These are phyloP conservation scores for Caenorhabditis sulstoni DNA, from an alignment of 2,888 invertebrate genomes.

Conservation along the genomic window DNA sequence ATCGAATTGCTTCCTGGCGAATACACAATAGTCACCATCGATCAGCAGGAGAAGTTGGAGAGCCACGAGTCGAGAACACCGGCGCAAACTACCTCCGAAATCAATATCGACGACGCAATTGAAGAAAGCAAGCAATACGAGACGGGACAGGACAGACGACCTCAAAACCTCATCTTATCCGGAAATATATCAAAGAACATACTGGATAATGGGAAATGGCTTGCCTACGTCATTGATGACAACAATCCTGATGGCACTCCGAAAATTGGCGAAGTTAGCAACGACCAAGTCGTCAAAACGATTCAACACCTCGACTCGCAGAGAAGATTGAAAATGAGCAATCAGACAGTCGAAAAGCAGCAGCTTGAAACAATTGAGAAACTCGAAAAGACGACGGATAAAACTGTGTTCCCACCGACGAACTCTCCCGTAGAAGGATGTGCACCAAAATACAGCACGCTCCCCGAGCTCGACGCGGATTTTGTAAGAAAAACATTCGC, in stretches of 20 bases:
- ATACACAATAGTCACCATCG: slow-evolving; percentile 31
- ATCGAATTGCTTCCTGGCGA: slow-evolving; percentile 36
- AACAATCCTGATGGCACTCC: slow-evolving; percentile 19
- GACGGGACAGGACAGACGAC: no score
- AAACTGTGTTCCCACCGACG: background rate
- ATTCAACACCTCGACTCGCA: slow-evolving; percentile 12
- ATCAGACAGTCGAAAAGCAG: slow-evolving; percentile 4
- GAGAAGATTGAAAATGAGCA: background rate
- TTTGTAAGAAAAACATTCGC: slow-evolving; percentile 19
- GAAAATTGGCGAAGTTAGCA: slow-evolving; percentile 37
- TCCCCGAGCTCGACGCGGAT: slow-evolving; percentile 35
- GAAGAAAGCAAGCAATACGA: background rate
- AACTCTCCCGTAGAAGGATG: background rate
- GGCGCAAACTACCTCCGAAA: background rate
- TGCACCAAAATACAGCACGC: background rate
- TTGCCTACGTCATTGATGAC: slow-evolving; percentile 39
- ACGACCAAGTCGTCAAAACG: slow-evolving; percentile 25
- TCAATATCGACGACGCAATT: background rate
- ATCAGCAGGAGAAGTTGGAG: background rate
- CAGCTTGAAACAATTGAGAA: background rate
- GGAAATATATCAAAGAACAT: no score
- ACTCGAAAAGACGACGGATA: background rate
- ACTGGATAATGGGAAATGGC: slow-evolving; percentile 37
- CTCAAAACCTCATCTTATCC: no score
- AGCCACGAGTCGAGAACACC: no score